A percentile compares a stretch with the other conserved stretches of the same genome.
Evolutionary conservation across 1,140 invertebrate species (phyloP).

Genomic region (Andrena cerasifolii): DNA sequence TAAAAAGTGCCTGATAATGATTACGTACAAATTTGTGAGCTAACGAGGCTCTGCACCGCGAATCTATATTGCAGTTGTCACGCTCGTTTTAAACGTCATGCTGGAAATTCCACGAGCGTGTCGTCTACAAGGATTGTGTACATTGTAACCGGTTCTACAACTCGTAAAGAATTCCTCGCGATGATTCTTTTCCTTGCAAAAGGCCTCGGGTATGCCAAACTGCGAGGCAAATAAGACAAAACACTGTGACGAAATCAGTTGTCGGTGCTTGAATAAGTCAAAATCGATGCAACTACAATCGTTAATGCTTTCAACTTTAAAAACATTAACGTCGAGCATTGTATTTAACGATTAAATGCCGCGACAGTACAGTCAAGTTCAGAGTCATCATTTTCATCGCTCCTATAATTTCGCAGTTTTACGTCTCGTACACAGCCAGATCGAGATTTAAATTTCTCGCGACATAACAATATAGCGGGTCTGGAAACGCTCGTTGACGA

Average conservation of each 20-base stretch:
- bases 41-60: neutral
- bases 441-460: slow-evolving; percentile 27
- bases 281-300: no score
- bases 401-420: neutral
- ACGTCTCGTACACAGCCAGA: neutral
- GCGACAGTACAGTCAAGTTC: neutral
- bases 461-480: neutral
- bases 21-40: no score
- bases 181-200: neutral
- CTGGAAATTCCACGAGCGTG: neutral
- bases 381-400: neutral
- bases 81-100: no score
- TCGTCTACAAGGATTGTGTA: neutral
- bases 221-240: no score
- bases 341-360: no score
- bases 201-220: neutral
- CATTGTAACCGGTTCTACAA: neutral
- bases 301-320: no score
- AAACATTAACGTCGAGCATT: no score
- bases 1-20: no score
- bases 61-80: neutral
- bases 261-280: no score
- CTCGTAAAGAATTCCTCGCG: neutral
- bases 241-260: no score
- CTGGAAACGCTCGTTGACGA: slow-evolving; percentile 26